Conservation (phyloP, 2,888 invertebrate genomes). For the Plusia festucae region DNA sequence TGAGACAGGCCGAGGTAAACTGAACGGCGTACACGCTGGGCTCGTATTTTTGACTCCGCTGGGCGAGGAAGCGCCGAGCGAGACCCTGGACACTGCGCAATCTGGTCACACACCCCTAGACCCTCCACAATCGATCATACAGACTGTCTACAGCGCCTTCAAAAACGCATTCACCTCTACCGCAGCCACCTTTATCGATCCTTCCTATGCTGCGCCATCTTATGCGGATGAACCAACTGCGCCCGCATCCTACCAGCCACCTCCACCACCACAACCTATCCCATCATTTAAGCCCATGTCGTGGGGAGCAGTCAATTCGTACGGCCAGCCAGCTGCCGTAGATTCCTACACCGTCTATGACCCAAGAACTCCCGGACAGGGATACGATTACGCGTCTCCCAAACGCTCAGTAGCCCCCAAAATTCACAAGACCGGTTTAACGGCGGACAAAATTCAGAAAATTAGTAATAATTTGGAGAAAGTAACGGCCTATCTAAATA, state of each 20-base stretch:
- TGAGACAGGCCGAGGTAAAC: conserved; percentile 86
- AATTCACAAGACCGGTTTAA: conserved; percentile 68
- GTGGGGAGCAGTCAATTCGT: conserved; percentile 83
- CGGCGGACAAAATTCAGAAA: conserved; percentile 81
- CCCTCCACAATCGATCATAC: conserved; percentile 80
- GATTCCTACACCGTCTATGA: conserved; percentile 78
- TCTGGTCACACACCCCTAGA: conserved; percentile 77
- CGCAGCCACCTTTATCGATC: conserved; percentile 43
- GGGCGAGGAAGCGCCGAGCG: conserved; percentile 70
- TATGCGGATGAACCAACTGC: conserved; percentile 38
- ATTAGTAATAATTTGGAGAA: conserved; percentile 81
- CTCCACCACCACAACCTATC: conserved; percentile 74
- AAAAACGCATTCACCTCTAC: conserved; percentile 75
- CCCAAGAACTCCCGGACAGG: conserved; percentile 63
- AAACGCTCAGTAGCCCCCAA: conserved; percentile 70
- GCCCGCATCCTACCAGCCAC: conserved; percentile 70
- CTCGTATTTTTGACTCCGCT: conserved; percentile 84
- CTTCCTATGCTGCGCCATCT: conserved; percentile 23
- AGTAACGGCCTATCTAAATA: conserved; percentile 72
- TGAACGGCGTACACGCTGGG: conserved; percentile 85
- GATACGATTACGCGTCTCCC: conserved; percentile 73
- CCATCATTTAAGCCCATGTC: conserved; percentile 78
- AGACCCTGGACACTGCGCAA: conserved; percentile 69
- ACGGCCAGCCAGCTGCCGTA: conserved; percentile 80
- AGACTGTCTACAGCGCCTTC: conserved; percentile 81